Conservation (phyloP, 2,113 vertebrate genomes). For the Calidris pugnax region DNA sequence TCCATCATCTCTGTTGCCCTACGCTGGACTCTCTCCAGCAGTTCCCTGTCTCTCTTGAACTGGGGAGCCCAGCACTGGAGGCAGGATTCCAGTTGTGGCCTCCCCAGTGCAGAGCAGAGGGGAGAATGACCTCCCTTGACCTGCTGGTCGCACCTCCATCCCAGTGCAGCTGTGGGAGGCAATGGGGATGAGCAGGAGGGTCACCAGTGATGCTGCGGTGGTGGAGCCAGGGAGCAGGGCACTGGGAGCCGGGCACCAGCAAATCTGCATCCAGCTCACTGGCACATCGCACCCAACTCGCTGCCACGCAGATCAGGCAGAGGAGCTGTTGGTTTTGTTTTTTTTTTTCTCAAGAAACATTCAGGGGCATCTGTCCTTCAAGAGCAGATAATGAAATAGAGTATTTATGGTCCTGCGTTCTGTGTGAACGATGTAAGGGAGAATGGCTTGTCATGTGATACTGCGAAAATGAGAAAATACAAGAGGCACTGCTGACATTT, state of each 20-base stretch:
- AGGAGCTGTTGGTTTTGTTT: not conserved
- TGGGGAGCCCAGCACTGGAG: no score
- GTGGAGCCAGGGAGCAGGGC: fast-evolving
- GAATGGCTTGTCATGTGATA: not conserved
- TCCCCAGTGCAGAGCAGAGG: no score
- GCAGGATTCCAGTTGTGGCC: no score
- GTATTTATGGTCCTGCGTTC: not conserved
- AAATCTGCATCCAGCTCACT: not conserved
- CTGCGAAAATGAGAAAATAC: not conserved
- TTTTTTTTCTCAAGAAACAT: not conserved
- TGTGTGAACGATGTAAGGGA: not conserved
- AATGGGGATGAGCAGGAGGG: not conserved
- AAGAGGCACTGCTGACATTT: not conserved
- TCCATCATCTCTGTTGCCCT: no score
- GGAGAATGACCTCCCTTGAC: no score
- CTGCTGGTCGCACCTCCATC: not conserved
- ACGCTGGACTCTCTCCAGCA: no score
- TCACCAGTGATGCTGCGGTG: not conserved
- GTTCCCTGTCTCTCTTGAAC: no score
- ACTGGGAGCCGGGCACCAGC: not conserved
- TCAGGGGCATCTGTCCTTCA: not conserved
- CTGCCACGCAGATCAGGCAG: fast-evolving
- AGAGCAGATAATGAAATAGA: not conserved
- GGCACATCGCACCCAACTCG: not conserved
- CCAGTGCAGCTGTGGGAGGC: no score